These are phyloP conservation scores for Lysandra bellargus DNA, from an alignment of 2,888 invertebrate genomes.

Conservation along the genomic window DNA sequence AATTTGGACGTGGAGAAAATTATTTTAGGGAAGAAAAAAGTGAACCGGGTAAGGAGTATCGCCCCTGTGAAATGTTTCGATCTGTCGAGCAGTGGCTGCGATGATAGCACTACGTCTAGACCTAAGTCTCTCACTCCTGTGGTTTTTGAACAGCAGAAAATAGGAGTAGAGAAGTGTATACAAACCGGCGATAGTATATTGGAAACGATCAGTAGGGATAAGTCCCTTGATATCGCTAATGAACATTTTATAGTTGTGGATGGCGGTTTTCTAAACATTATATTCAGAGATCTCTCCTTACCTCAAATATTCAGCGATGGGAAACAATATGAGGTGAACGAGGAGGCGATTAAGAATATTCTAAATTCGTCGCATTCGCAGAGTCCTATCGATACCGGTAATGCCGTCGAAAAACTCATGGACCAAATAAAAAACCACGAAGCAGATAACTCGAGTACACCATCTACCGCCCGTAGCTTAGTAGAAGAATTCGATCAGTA, in stretches of 20 bases:
- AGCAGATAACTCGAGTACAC: constrained; percentile 55
- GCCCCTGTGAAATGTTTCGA: constrained; percentile 73
- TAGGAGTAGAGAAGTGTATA: constrained; percentile 63
- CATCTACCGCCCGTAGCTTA: constrained; percentile 70
- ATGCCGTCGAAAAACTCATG: constrained; percentile 58
- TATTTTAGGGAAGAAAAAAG: constrained; percentile 63
- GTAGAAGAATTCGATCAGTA: constrained; percentile 72
- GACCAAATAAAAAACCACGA: constrained; percentile 60
- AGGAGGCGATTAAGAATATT: constrained; percentile 66
- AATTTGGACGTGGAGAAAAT: constrained; percentile 66
- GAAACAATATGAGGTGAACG: constrained; percentile 73
- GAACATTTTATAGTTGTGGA: constrained; percentile 67
- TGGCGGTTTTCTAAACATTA: constrained; percentile 69
- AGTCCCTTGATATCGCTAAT: constrained; percentile 52
- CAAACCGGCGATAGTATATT: constrained; percentile 60
- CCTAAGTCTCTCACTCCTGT: constrained; percentile 40
- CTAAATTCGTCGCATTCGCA: constrained; percentile 58
- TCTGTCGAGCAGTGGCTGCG: constrained; percentile 69
- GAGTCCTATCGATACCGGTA: constrained; percentile 48
- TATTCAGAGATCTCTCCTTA: constrained; percentile 63
- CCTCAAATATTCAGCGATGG: constrained; percentile 69
- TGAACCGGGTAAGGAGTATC: constrained; percentile 53
- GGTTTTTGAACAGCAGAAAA: constrained; percentile 38
- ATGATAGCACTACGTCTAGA: constrained; percentile 53
- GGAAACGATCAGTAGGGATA: constrained; percentile 41